phyloP scores from a whole-genome alignment of 92 coral and sea anemone species.

The Siderastrea radians region DNA sequence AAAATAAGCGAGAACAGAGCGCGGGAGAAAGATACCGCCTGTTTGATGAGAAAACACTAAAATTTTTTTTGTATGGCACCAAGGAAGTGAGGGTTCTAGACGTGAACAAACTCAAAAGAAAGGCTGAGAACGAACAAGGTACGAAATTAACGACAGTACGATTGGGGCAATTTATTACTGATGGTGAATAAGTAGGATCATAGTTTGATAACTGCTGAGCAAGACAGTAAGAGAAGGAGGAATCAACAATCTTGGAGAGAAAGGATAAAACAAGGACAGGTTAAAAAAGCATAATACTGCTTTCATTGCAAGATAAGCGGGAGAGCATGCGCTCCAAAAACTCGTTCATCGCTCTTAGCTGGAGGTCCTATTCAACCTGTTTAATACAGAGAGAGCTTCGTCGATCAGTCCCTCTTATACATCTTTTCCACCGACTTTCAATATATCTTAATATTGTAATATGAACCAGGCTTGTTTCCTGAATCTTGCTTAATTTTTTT shows the following conservation, averaged over 20 bases:
- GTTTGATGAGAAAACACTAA: conserved; percentile 29
- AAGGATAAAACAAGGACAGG: not conserved
- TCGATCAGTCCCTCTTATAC: not conserved
- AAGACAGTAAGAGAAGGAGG: not conserved
- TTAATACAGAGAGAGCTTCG: no score
- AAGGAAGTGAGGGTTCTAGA: conserved; percentile 12
- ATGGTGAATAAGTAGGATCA: no score
- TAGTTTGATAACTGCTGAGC: no score
- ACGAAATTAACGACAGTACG: not conserved
- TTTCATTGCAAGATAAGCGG: not conserved
- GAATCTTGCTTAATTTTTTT: not conserved
- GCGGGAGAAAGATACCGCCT: not conserved
- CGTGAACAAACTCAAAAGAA: conserved; percentile 26
- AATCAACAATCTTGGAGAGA: not conserved
- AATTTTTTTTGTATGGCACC: conserved; percentile 25
- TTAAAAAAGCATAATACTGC: not conserved
- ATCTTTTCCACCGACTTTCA: not conserved
- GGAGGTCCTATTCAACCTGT: no score
- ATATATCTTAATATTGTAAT: not conserved
- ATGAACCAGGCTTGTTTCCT: not conserved
- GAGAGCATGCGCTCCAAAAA: not conserved
- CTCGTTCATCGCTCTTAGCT: not conserved
- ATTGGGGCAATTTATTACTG: no score
- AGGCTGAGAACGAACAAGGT: conserved; percentile 30
- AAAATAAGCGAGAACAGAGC: not conserved